Evolutionary conservation across 2,888 invertebrate genomes (phyloP).

Genomic region (Stratiomys singularior): DNA sequence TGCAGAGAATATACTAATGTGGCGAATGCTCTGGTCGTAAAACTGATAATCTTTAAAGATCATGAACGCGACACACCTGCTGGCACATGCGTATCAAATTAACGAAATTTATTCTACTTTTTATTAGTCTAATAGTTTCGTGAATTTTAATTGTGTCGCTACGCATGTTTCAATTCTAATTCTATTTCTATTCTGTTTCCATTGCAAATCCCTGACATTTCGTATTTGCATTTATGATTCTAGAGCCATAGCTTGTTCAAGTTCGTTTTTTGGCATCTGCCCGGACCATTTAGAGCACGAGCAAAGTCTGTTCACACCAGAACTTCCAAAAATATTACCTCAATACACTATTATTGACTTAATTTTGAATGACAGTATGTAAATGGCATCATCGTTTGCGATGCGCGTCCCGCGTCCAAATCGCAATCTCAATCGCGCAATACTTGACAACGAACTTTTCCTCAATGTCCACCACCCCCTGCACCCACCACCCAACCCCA

Average conservation of each 20-base stretch:
- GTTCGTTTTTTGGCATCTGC: not conserved
- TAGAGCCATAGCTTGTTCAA: not conserved
- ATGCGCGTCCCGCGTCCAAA: not conserved
- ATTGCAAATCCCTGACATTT: conserved; percentile 3
- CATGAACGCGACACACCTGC: conserved; percentile 1
- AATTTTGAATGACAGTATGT: conserved; percentile 7
- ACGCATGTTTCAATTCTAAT: not conserved
- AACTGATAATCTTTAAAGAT: no score
- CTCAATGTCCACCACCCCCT: not conserved
- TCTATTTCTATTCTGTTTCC: not conserved
- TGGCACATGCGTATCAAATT: not conserved
- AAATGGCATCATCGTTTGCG: conserved; percentile 38
- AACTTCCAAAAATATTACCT: conserved; percentile 19
- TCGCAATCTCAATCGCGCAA: conserved; percentile 25
- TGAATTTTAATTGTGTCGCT: no score
- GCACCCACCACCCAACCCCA: no score
- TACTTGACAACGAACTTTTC: conserved; percentile 21
- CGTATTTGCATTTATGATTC: conserved; percentile 14
- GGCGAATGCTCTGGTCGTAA: no score
- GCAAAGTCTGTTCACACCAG: conserved; percentile 14
- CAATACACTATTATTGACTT: conserved; percentile 25
- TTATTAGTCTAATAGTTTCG: not conserved
- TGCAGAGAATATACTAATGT: no score
- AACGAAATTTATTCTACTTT: not conserved
- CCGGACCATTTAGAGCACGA: conserved; percentile 17